These are phyloP conservation scores for Castor canadensis DNA, from an alignment of 2,113 vertebrate species.

Conservation along the genomic window DNA sequence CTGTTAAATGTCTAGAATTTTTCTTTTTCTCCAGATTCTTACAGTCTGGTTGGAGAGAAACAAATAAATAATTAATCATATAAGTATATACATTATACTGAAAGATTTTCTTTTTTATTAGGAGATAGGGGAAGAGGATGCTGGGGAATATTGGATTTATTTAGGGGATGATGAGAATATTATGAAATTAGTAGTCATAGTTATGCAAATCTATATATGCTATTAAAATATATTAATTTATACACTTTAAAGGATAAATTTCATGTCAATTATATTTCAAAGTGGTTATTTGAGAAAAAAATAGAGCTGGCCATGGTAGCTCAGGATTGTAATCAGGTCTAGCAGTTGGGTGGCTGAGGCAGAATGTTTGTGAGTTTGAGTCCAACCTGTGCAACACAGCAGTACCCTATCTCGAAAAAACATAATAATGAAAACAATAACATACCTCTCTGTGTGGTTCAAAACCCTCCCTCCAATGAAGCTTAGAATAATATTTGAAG, in stretches of 20 bases:
- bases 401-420: not conserved
- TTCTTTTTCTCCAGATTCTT: not conserved
- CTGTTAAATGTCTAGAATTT: not conserved
- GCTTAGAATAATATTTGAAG: not conserved
- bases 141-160: not conserved
- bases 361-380: not conserved
- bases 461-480: not conserved
- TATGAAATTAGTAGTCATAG: not conserved
- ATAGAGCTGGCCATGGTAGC: no score
- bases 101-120: not conserved
- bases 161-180: not conserved
- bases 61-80: not conserved
- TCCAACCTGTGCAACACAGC: not conserved
- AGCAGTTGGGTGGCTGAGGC: not conserved
- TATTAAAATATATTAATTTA: not conserved
- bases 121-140: not conserved
- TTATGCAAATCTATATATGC: not conserved
- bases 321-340: not conserved
- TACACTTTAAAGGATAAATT: not conserved
- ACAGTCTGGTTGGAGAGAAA: not conserved
- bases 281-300: not conserved
- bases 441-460: not conserved
- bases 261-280: not conserved
- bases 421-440: not conserved
- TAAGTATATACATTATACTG: not conserved